phyloP scores from a whole-genome alignment of 2,113 vertebrate species.

The Leucosticte australis region DNA sequence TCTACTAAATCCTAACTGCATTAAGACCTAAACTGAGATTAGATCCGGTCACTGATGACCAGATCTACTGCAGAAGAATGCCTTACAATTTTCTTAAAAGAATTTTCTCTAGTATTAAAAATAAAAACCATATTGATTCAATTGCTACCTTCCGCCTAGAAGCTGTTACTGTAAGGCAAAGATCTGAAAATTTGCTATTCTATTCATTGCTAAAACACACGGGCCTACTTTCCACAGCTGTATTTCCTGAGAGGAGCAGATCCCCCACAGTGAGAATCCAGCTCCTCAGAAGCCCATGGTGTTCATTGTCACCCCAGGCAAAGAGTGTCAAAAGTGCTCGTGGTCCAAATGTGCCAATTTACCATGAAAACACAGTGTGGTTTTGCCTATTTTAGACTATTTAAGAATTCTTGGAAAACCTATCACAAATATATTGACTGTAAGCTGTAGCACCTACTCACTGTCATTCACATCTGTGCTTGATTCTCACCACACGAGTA shows the following conservation, averaged over 20 bases:
- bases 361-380: neutral
- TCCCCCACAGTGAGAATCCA: neutral
- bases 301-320: neutral
- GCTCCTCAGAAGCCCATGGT: neutral
- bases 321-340: neutral
- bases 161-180: conserved; percentile 18
- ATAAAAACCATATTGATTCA: conserved; percentile 12
- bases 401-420: neutral
- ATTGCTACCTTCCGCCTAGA: conserved; percentile 33
- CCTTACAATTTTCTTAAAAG: conserved; percentile 65
- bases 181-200: conserved; percentile 3
- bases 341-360: conserved; percentile 10
- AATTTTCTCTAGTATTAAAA: conserved; percentile 37
- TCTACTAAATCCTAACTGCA: conserved; percentile 13
- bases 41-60: neutral
- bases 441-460: conserved; percentile 35
- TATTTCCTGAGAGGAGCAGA: neutral
- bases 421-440: neutral
- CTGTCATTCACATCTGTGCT: conserved; percentile 27
- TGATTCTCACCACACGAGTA: neutral
- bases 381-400: conserved; percentile 3
- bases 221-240: neutral
- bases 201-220: neutral
- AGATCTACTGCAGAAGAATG: conserved; percentile 43
- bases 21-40: conserved; percentile 42